Evolutionary conservation across 2,797 vertebrate species (phyloP).

Genomic region (Molothrus aeneus): DNA sequence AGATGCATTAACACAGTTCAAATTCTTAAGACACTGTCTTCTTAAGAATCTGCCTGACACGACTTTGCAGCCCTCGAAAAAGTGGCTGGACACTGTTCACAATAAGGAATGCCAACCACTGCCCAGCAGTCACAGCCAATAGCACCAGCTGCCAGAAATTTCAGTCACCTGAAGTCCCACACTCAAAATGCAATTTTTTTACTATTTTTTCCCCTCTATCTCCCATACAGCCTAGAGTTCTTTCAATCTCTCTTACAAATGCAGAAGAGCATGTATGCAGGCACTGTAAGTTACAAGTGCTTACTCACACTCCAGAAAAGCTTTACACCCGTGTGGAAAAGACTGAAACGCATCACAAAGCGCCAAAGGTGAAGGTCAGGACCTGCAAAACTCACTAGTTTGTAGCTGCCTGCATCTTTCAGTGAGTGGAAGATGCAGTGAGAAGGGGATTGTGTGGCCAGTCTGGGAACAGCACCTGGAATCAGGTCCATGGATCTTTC

Average conservation of each 20-base stretch:
- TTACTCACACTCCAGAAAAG: not conserved
- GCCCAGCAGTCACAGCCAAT: not conserved
- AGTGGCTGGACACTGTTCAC: not conserved
- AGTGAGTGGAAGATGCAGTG: not conserved
- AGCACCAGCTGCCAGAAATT: not conserved
- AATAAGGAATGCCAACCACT: not conserved
- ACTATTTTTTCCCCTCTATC: not conserved
- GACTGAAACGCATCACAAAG: not conserved
- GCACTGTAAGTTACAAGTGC: not conserved
- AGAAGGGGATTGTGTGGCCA: not conserved
- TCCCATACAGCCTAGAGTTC: not conserved
- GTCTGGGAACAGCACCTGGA: not conserved
- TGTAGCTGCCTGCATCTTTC: not conserved
- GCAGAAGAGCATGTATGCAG: not conserved
- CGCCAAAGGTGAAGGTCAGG: not conserved
- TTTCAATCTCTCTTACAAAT: not conserved
- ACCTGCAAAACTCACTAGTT: not conserved
- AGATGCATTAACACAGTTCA: not conserved
- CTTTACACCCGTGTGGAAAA: not conserved
- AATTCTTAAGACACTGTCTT: slow-evolving; percentile 24
- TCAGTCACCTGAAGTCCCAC: not conserved
- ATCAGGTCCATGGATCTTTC: not conserved
- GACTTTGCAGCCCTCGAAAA: not conserved
- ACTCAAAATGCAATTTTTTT: not conserved
- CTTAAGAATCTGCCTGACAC: slow-evolving; percentile 20